Conservation (phyloP, 2,113 vertebrate species). For the Ariopsis seemanni region DNA sequence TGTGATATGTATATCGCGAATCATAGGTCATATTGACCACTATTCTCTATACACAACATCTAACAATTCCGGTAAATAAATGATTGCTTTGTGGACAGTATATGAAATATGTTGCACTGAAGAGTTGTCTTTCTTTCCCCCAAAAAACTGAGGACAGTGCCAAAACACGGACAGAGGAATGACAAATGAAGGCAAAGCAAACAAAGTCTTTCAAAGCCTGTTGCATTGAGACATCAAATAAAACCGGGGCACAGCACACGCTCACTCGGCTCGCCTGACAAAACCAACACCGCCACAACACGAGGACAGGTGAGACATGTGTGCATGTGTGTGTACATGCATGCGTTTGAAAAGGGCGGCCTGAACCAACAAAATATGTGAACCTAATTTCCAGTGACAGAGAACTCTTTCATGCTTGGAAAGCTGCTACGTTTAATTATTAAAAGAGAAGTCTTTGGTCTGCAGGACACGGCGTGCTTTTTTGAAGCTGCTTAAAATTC, state of each 20-base stretch:
- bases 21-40: not conserved
- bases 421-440: constrained; percentile 85
- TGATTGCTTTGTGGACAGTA: not conserved
- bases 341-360: constrained; percentile 50
- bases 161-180: constrained; percentile 32
- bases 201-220: constrained; percentile 39
- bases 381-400: constrained; percentile 83
- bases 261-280: constrained; percentile 50
- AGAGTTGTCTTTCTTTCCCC: not conserved
- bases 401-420: constrained; percentile 82
- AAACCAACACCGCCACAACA: constrained; percentile 55
- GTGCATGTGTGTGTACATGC: constrained; percentile 39
- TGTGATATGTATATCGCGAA: not conserved
- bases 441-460: constrained; percentile 75
- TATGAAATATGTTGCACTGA: constrained; percentile 10
- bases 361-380: constrained; percentile 67
- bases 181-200: constrained; percentile 47
- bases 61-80: not conserved
- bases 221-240: constrained; percentile 48
- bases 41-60: not conserved
- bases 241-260: constrained; percentile 20
- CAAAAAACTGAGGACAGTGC: not conserved
- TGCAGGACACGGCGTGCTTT: constrained; percentile 57
- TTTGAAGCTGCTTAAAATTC: constrained; percentile 84
- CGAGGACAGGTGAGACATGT: constrained; percentile 22